Conservation (phyloP, 2,113 vertebrate species). For the Pseudopipra pipra region DNA sequence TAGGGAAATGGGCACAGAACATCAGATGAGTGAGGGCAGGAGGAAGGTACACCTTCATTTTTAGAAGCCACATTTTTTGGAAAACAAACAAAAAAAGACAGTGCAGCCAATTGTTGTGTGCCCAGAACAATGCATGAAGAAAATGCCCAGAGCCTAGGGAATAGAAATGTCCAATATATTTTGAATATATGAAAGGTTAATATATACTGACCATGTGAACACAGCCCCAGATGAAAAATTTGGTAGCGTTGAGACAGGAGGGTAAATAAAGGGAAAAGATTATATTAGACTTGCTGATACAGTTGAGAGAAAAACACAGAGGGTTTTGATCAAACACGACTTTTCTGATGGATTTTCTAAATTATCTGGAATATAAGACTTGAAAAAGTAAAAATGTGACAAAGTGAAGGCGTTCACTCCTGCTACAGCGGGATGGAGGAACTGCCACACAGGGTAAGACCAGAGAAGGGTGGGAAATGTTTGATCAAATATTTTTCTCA, state of each 20-base stretch:
- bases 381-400: neutral
- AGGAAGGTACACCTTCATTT: neutral
- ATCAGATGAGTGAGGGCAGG: neutral
- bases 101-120: neutral
- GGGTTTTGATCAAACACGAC: neutral
- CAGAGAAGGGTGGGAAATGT: conserved; percentile 47
- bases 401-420: neutral
- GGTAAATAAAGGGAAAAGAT: neutral
- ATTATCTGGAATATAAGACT: neutral
- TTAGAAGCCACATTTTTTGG: neutral
- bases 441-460: neutral
- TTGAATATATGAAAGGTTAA: neutral
- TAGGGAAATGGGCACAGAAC: neutral
- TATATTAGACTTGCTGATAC: neutral
- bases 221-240: neutral
- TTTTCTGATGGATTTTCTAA: neutral
- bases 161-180: neutral
- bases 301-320: neutral
- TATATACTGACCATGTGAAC: neutral
- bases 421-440: neutral
- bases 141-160: neutral
- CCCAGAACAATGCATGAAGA: neutral
- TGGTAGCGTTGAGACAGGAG: neutral
- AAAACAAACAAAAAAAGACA: neutral
- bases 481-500: conserved; percentile 60